These are phyloP conservation scores for Trachelipus rathkii DNA, from an alignment of 1,140 invertebrate species.

Conservation along the genomic window DNA sequence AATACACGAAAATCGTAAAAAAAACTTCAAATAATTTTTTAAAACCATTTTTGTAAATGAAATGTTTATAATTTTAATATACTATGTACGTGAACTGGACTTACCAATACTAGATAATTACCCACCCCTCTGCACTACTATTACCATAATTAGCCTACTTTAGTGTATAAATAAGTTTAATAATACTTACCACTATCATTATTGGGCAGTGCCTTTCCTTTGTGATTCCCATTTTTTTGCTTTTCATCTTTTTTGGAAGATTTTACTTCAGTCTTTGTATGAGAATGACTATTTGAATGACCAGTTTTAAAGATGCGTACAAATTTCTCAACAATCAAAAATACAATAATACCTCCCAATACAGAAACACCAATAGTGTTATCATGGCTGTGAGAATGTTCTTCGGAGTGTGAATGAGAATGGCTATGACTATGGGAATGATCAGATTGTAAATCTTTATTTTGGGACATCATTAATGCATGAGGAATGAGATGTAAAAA, in stretches of 20 bases:
- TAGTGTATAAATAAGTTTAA: neutral
- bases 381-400: conserved; percentile 63
- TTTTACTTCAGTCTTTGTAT: conserved; percentile 54
- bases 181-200: neutral
- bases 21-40: too few relatives aligned
- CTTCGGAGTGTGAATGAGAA: conserved; percentile 56
- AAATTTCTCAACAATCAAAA: conserved; percentile 87
- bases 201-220: conserved; percentile 48
- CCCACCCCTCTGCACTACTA: too few relatives aligned
- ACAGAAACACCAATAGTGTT: conserved; percentile 85
- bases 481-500: conserved; percentile 96
- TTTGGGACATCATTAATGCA: conserved; percentile 63
- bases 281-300: conserved; percentile 62
- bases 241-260: conserved; percentile 50
- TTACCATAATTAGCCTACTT: too few relatives aligned
- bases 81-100: too few relatives aligned
- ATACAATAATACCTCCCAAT: conserved; percentile 82
- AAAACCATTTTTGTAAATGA: too few relatives aligned
- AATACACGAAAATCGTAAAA: too few relatives aligned
- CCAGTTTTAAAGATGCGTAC: conserved; percentile 82
- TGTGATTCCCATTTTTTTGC: conserved; percentile 48
- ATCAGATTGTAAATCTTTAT: conserved; percentile 55
- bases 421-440: conserved; percentile 59
- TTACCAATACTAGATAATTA: too few relatives aligned
- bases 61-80: too few relatives aligned